Conservation (phyloP, 1,140 invertebrate species). For the Chrysomallon squamiferum region DNA sequence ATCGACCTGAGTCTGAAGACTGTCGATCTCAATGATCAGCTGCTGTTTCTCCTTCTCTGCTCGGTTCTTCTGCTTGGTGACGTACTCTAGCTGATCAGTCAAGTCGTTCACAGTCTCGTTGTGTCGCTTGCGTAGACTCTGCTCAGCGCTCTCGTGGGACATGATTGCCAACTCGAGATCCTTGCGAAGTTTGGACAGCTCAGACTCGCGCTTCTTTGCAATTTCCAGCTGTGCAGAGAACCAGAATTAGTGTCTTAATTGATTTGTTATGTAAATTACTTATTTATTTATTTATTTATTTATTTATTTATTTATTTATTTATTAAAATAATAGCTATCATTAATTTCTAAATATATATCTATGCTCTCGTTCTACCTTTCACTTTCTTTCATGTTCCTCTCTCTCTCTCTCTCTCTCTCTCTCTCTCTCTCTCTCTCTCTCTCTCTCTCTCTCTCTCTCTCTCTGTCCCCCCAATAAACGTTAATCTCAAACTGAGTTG, state of each 20-base stretch:
- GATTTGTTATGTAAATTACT: not conserved
- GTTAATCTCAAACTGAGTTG: too few relatives aligned
- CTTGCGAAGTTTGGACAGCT: constrained; percentile 59
- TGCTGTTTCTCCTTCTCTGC: constrained; percentile 62
- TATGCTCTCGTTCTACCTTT: not conserved
- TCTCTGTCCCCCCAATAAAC: too few relatives aligned
- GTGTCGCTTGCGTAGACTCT: constrained; percentile 58
- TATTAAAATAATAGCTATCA: not conserved
- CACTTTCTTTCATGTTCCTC: too few relatives aligned
- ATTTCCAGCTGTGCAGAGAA: constrained; percentile 49
- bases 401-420: too few relatives aligned
- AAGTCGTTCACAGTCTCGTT: constrained; percentile 60
- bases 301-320: not conserved
- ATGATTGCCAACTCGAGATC: constrained; percentile 57
- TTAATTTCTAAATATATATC: not conserved
- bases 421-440: too few relatives aligned
- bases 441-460: too few relatives aligned
- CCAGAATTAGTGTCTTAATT: not conserved
- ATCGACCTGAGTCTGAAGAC: constrained; percentile 54
- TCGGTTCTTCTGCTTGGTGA: constrained; percentile 57
- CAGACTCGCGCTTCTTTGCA: constrained; percentile 56
- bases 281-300: too few relatives aligned
- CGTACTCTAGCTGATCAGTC: constrained; percentile 59
- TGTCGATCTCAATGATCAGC: constrained; percentile 62
- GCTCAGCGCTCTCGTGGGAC: constrained; percentile 53